phyloP scores from a whole-genome alignment of 2,113 vertebrate species.

The Oophaga pumilio region DNA sequence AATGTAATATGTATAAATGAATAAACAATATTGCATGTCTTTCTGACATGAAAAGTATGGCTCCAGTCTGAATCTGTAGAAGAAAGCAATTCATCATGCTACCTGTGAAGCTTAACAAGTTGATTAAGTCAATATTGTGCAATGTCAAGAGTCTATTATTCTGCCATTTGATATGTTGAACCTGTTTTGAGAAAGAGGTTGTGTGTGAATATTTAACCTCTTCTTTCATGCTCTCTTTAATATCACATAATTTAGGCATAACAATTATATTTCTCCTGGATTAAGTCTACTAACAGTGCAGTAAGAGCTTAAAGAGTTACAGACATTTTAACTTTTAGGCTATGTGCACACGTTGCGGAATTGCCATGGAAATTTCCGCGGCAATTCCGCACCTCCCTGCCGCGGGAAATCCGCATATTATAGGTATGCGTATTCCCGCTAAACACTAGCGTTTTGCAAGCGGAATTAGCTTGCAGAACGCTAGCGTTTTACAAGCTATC shows the following conservation, averaged over 20 bases:
- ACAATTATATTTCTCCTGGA: background rate
- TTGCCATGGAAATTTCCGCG: too few species aligned
- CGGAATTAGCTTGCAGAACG: too few species aligned
- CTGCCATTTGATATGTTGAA: constrained; percentile 45
- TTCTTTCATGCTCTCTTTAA: background rate
- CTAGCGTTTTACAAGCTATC: too few species aligned
- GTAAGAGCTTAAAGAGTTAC: background rate
- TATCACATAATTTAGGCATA: background rate
- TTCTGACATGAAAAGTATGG: constrained; percentile 21
- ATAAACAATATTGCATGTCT: background rate
- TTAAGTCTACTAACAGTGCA: background rate
- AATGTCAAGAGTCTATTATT: constrained; percentile 37
- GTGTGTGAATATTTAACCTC: background rate
- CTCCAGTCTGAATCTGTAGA: constrained; percentile 28
- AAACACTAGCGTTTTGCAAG: too few species aligned
- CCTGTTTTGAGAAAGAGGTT: constrained; percentile 6
- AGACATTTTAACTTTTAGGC: too few species aligned
- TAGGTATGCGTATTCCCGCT: too few species aligned
- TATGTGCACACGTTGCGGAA: too few species aligned
- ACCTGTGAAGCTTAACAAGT: constrained; percentile 32
- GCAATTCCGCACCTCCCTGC: too few species aligned
- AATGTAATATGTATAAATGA: too few species aligned
- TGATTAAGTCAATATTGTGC: constrained; percentile 47
- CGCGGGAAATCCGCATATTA: too few species aligned
- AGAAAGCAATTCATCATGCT: constrained; percentile 49